Evolutionary conservation across 2,113 vertebrate species (phyloP), one percentile per base, ranked within the genome.

Genomic region (Tichodroma muraria): DNA sequence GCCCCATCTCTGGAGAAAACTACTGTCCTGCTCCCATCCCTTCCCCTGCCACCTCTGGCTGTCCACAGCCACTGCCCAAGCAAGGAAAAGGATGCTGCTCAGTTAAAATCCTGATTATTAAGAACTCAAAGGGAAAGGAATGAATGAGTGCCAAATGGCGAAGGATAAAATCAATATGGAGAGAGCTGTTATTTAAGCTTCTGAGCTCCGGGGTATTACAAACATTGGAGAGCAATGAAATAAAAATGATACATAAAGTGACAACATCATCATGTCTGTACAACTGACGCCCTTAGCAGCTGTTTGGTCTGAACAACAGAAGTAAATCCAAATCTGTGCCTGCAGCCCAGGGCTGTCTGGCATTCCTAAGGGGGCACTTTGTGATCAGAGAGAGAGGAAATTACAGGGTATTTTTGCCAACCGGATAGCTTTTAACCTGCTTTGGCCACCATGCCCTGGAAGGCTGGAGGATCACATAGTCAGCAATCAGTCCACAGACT

Each of bases 201-300:
- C 89, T 89, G 91, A 88, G 66, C 94, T 91, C 96, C 68, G 15
- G 68, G 93, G 93, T 77, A 94, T 85, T 88, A 30, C 63, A 91
- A 84, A 89, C 71, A 28, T 86, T 71, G 83, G 93, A 88, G 69
- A 96, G 92, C 94, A 95, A 94, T 96, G 94, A 96, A 95, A 95
- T 96, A 95, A 95, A 94, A 95, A 96, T 96, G 94, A 97, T 96
- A 94, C 92, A 94, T 90, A 90, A 89, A 85, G 90, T 90, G 78
- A 94, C 88, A 91, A 92, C 70, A 88, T 85, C 85, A 73, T 91
- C 79, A 38, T 79, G 87, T 77, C 95, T 94, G 69, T 91, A 76
- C 40, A 42, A 75, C 80, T 93, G 94, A 95, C 83, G 82, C 87
- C 91, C 86, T 85, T 54, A 83, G 80, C 88, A 92, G 92, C 90